Evolutionary conservation across 2,888 invertebrate genomes (phyloP), one percentile per base, ranked within the genome.

Genomic region (Clepsis dumicolana): DNA sequence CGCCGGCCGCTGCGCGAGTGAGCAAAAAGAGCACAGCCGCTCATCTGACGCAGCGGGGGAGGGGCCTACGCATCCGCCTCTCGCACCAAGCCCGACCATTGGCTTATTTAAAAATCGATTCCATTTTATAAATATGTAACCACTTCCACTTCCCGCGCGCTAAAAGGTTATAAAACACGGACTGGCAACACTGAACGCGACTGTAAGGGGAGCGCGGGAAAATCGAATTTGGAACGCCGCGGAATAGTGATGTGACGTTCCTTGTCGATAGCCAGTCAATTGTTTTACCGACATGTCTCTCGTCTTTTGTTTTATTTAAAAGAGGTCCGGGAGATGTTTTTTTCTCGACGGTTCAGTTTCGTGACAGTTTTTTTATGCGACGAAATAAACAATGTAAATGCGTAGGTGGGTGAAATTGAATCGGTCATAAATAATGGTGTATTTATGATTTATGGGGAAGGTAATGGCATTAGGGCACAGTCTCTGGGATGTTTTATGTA

Each of bases 51-150:
- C 76, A 74, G 81, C 48, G 56, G 59, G 70, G 56, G 62, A 57
- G 72, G 72, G 59, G 67, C 67, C 41, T 63, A 77, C 76, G 75
- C 78, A 77, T 77, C 86, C 92, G 92, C 92, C 92, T 88, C 85
- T 83, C 73, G 73, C 79, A 83, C 79, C 81, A 79, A 85, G 88
- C 83, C 75, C 80, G 72, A 76, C 89, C 86, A 93, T 93, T 93
- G 93, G 93, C 87, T 82, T 87, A 85, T 90, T 91, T 91, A 90
- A 93, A 93, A 93, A 93, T 93, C 93, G 93, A 93, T 93, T 92
- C 88, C 91, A 90, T 92, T 93, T 92, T 91, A 92, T 93, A 93
- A 93, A 93, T 93, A 93, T 93, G 91, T 92, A 92, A 92, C 92
- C 91, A 86, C 90, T 92, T 91, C 86, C 85, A 71, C 82, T 86